Evolutionary conservation across 2,888 invertebrate species (phyloP).

Genomic region (Archips crataeganus): DNA sequence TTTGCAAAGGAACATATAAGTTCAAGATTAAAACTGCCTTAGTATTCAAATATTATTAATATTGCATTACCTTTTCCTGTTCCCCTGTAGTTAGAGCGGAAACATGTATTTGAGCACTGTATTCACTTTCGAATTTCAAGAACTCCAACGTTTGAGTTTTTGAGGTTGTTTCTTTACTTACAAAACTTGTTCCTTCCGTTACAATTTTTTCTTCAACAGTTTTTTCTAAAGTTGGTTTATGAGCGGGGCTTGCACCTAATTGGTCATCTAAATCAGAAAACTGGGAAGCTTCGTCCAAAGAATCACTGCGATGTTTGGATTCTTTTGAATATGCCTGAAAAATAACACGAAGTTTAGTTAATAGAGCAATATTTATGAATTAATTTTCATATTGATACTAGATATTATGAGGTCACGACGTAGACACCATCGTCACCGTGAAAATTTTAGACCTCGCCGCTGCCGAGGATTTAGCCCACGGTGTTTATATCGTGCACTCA

Average conservation of each 20-base stretch:
- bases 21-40: neutral
- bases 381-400: too few relatives aligned
- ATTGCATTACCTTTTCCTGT: conserved; percentile 66
- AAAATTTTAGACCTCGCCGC: too few relatives aligned
- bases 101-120: conserved; percentile 65
- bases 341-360: neutral
- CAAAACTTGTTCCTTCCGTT: conserved; percentile 46
- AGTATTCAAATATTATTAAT: neutral
- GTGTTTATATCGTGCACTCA: too few relatives aligned
- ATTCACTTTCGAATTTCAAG: conserved; percentile 72
- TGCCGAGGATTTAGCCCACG: too few relatives aligned
- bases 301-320: conserved; percentile 81
- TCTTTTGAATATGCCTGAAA: conserved; percentile 76
- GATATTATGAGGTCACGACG: too few relatives aligned
- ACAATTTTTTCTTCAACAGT: conserved; percentile 55
- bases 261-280: conserved; percentile 83
- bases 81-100: conserved; percentile 54
- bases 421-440: too few relatives aligned
- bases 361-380: too few relatives aligned
- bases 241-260: conserved; percentile 75
- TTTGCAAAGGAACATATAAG: neutral
- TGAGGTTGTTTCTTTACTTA: conserved; percentile 50
- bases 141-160: conserved; percentile 70
- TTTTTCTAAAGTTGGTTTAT: conserved; percentile 61
- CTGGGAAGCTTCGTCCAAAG: conserved; percentile 80